phyloP scores from a whole-genome alignment of 92 coral and sea anemone species.

The Bergia sp. region DNA sequence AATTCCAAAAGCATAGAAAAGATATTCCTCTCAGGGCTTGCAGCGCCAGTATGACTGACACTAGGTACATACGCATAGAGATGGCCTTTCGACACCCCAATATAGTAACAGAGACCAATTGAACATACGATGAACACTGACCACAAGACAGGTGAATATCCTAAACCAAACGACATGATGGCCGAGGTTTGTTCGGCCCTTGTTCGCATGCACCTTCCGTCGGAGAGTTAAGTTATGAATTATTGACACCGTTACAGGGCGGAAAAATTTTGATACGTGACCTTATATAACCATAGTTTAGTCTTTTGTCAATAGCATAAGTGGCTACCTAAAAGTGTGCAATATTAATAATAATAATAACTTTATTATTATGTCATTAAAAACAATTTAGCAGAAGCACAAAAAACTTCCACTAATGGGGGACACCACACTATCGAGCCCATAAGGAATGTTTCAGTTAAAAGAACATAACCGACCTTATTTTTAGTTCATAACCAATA shows the following conservation, averaged over 20 bases:
- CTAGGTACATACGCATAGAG: conserved; percentile 59
- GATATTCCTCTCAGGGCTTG: conserved; percentile 55
- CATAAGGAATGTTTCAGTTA: no score
- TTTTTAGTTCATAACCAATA: no score
- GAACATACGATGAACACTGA: conserved; percentile 45
- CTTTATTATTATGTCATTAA: no score
- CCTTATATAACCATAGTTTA: no score
- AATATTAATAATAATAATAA: no score
- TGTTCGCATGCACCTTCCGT: background rate
- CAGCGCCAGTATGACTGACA: conserved; percentile 59
- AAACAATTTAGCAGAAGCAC: no score
- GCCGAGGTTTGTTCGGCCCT: background rate
- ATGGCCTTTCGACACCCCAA: conserved; percentile 54
- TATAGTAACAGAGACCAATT: conserved; percentile 51
- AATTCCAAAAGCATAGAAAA: conserved; percentile 55
- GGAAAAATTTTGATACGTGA: background rate
- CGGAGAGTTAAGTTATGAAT: background rate
- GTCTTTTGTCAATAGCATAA: no score
- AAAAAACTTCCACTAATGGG: no score
- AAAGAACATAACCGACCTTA: no score
- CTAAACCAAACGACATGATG: conserved; percentile 53
- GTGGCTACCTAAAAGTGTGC: no score
- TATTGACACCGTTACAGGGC: background rate
- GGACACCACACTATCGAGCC: no score
- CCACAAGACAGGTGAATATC: conserved; percentile 57